Conservation (phyloP, 2,797 vertebrate species). For the Linurgus olivaceus region DNA sequence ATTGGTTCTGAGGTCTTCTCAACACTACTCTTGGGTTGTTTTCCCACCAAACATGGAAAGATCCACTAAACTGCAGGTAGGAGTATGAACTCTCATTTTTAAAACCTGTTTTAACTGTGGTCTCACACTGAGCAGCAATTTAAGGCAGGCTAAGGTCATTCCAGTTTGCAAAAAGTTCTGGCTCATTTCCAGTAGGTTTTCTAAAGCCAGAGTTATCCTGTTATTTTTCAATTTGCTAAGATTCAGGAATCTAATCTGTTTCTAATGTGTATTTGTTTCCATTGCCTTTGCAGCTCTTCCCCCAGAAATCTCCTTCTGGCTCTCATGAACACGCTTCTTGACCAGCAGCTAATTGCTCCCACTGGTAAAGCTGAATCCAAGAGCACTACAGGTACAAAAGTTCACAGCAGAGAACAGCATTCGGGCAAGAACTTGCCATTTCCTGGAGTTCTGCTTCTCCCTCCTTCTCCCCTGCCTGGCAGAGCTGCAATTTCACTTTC, state of each 20-base stretch:
- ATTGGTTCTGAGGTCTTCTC: background rate
- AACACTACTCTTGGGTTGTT: background rate
- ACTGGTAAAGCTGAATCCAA: background rate
- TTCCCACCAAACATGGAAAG: background rate
- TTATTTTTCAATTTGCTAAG: background rate
- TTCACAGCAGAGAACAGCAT: conserved; percentile 6
- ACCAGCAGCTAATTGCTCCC: conserved; percentile 15
- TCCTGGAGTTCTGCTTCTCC: background rate
- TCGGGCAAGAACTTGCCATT: background rate
- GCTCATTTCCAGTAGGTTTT: background rate
- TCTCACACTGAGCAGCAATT: background rate
- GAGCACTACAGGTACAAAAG: conserved; percentile 18
- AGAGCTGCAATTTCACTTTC: background rate
- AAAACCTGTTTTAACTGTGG: background rate
- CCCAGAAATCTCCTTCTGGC: background rate
- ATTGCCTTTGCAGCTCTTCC: background rate
- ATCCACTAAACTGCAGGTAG: background rate
- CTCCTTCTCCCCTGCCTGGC: background rate
- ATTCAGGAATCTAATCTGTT: background rate
- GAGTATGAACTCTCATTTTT: background rate
- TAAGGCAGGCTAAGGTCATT: background rate
- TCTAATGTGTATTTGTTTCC: background rate
- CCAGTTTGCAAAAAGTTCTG: background rate
- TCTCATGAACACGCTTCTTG: background rate
- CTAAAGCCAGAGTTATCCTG: background rate